Evolutionary conservation across 2,888 invertebrate genomes (phyloP), one percentile per base, ranked within the genome.

Genomic region (Trachelus troglodyta): DNA sequence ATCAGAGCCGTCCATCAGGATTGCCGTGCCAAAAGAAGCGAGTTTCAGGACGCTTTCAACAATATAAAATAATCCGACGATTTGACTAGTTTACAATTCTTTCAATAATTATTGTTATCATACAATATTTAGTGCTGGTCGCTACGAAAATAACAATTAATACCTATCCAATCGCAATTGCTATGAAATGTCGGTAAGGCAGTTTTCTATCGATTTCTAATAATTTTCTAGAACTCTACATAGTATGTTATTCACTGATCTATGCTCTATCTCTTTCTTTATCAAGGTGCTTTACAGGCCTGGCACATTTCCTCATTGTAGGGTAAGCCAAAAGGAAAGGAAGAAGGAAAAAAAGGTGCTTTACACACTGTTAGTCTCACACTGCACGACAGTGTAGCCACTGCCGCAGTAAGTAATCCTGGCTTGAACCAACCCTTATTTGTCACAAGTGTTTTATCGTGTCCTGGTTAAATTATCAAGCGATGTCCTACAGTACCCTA

Each of bases 361-460:
- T 40, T 56, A 23, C 40, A 56, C 40, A 9, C 23, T 56, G 40
- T 6, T 15, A 56, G 40, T 23, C 40, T 23, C 40, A 56, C 9
- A 23, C 23, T 23, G 6, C 23, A 15, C 40, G 40, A 56, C 23
- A 56, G 40, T 15, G 2, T 23, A 6, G 40, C 9, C 40, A 56
- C 40, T 23, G 2, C 40, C 40, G 4, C 15, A 40, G 12, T 40
- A 40, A 40, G 40, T 40, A 40, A 40, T 56, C 40, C 23, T 56
- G 23, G 23, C 23, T 56, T 56, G 23, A 56, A 56, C 23, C 40
- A 23, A 56, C 31, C 80, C 83, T 82, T 83, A 83, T 86, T 86
- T 85, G 83, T 85, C 86, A 85, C 82, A 76, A 83, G 79, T 82
- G 81, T 83, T 83, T 83, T 85, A 84, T 85, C 86, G 80, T 77